A percentile compares a stretch with the other conserved stretches of the same genome.
Conservation (phyloP, 2,113 vertebrate genomes). For the Rhagologus leucostigma region DNA sequence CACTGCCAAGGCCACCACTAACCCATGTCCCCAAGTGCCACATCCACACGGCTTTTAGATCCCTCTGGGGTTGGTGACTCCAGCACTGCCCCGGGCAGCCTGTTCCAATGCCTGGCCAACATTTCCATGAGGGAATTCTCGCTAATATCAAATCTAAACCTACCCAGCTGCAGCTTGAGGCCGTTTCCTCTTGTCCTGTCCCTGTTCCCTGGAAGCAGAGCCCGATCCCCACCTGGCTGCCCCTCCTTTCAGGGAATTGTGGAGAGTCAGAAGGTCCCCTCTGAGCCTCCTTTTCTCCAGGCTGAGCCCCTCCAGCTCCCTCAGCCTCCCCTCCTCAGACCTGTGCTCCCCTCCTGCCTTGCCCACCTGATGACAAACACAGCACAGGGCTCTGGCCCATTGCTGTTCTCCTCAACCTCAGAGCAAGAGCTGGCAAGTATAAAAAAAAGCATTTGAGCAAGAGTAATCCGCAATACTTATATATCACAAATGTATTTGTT, state of each 20-base stretch:
- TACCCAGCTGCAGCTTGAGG: background rate
- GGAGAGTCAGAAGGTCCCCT: background rate
- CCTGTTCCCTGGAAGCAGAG: background rate
- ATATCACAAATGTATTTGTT: conserved; percentile 20
- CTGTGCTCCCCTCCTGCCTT: background rate
- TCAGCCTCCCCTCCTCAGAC: background rate
- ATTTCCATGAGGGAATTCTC: background rate
- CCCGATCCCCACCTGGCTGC: fast-evolving
- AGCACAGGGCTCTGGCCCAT: background rate
- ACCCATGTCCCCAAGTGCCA: background rate
- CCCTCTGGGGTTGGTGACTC: background rate
- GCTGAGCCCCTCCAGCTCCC: background rate
- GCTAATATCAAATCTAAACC: background rate
- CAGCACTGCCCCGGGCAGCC: background rate
- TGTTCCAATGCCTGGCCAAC: background rate
- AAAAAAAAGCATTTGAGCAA: background rate
- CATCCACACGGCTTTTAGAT: background rate
- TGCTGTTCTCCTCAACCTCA: background rate
- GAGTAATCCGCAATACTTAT: conserved; percentile 12
- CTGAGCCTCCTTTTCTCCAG: background rate
- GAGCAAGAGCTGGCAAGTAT: background rate
- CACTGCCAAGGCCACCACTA: background rate
- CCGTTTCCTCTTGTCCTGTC: background rate
- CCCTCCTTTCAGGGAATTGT: background rate
- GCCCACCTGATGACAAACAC: background rate